These are phyloP conservation scores for Harlomillsia oculata DNA, from an alignment of 1,140 invertebrate genomes.

Conservation along the genomic window DNA sequence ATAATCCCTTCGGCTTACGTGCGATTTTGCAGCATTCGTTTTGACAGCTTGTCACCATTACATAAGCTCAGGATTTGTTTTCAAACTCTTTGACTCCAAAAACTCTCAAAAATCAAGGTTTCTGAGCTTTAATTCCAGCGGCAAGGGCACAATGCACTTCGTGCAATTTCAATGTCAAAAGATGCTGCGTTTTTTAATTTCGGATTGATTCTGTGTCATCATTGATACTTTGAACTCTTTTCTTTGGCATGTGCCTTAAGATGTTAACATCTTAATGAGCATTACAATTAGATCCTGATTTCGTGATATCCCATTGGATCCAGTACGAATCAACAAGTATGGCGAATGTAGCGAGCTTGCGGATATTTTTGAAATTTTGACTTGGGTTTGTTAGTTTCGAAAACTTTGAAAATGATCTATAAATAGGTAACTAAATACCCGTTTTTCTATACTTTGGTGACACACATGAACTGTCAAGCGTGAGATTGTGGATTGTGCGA, in stretches of 20 bases:
- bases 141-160: background rate
- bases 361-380: too few relatives aligned
- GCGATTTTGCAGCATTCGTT: conserved; percentile 18
- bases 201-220: background rate
- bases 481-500: background rate
- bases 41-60: conserved; percentile 31
- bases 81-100: background rate
- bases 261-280: too few relatives aligned
- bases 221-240: background rate
- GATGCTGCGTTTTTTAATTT: background rate
- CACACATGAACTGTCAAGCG: background rate
- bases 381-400: too few relatives aligned
- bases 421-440: too few relatives aligned
- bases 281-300: too few relatives aligned
- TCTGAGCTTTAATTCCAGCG: background rate
- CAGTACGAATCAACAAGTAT: too few relatives aligned
- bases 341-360: too few relatives aligned
- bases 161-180: background rate
- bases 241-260: background rate
- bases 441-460: background rate
- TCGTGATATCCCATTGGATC: too few relatives aligned
- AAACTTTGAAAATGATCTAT: too few relatives aligned
- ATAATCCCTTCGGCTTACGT: conserved; percentile 26
- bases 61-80: conserved; percentile 10
- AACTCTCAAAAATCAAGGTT: background rate